Base-by-base conservation (phyloP, 2,113 vertebrate species). In the Phrynosoma blainvillii region DNA sequence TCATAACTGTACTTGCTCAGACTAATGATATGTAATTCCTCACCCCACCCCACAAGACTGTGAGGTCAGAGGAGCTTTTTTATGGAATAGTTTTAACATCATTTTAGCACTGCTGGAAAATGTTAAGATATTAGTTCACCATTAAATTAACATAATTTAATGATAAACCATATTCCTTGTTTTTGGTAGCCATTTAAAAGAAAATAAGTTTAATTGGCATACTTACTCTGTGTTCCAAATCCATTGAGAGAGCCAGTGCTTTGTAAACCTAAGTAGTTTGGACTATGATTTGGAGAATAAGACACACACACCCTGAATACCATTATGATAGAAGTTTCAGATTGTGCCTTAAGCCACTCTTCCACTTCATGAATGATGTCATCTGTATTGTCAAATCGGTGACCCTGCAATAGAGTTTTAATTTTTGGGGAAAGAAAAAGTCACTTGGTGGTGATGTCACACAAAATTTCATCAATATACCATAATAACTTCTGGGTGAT, bases 51-150 rank as follows among this genome's bases (percentile, higher is more conserved):
- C 88, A 54, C 88, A 92, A 86, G 87, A 81, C 66, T 88, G 88
- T 1, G 0, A 76, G 88, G 80, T 92, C 89, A 92, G 89, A 91
- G 93, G 87, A 94, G 87, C 18, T 90, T 82, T 90, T 93, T 94
- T 93, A 91, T 90, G 66, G 89, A 68, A 89, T 27, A 62, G 56
- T 89, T 21, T 25, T 70, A 23, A 68, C 68, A 84, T 87, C 89
- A 80, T 74, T 94, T 93, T 88, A 89, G 86, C 27, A 54, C 0
- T 21, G n/a, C 42, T 88, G 36, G 73, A 56, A 86, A 88, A 86
- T 92, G 90, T 94, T 90, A 90, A 88, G 79, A 7, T 82, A 47
- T 11, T 16, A 88, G 20, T 89, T 91, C 90, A 85, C 82, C 70
- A 54, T 90, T 74, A 32, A 36, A 36, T 36, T 87, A 89, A 66